Evolutionary conservation across 2,888 invertebrate species (phyloP), one percentile per base, ranked within the genome.

Genomic region (Hirtodrosophila duncani): DNA sequence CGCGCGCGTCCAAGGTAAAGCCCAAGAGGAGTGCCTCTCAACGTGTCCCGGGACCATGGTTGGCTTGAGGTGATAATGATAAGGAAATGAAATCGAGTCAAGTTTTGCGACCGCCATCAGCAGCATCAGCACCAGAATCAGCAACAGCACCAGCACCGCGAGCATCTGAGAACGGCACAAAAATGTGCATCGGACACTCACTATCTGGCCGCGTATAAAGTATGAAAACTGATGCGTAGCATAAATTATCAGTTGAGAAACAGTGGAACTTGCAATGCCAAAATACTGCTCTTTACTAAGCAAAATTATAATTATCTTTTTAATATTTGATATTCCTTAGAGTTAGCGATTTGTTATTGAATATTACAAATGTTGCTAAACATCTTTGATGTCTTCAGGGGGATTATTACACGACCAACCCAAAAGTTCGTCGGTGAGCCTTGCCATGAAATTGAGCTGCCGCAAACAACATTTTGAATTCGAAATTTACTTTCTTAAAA

Each of bases 11-110:
- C 24, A 29, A 41, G 43, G 34, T 50, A 38, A 29, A 31, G 30
- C 17, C 26, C 37, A 27, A 37, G 50, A 51, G 55, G 52, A 56
- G 62, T 64, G 75, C 26, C 49, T 43, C 14, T 31, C 39, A 23
- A 26, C 26, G 62, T 64, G 75, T 23, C 49, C 45, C 14, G 34
- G 39, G 26, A 26, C 26, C 23, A 48, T 34, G 46, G 59, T 51
- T 55, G 39, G 56, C 58, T 67, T 78, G 77, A 72, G 81, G 81
- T 81, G 81, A 78, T 78, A 81, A 74, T 81, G 75, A 81, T 75
- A 75, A 75, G 74, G 61, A 74, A 74, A 72, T 63, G 72, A 71
- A 74, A 74, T 80, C 72, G 72, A 67, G 65, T 77, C 63, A 60
- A 77, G 63, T 65, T 64, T 68, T 50, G 42, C 51, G 37, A 38